Conservation (phyloP, 2,888 invertebrate genomes). For the Deilephila elpenor region DNA sequence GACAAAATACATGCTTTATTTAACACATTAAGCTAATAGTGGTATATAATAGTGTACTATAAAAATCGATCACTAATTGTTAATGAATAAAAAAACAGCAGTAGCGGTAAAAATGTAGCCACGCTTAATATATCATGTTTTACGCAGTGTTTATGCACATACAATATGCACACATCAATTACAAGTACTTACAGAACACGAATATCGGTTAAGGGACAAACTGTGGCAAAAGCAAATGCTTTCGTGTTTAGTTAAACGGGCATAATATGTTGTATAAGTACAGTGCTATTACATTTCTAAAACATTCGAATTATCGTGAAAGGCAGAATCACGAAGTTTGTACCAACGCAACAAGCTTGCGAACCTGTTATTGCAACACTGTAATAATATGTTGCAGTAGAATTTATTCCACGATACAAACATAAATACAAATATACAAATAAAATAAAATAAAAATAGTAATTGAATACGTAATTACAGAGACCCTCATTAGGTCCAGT, state of each 20-base stretch:
- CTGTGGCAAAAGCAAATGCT: not conserved
- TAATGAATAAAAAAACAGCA: not conserved
- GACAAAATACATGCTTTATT: no score
- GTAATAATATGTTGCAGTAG: not conserved
- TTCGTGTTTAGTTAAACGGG: not conserved
- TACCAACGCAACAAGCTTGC: not conserved
- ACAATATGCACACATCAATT: not conserved
- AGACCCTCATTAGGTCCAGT: no score
- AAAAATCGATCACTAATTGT: no score
- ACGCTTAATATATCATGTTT: not conserved
- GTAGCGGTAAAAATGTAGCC: not conserved
- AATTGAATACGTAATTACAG: no score
- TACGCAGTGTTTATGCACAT: not conserved
- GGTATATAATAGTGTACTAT: no score
- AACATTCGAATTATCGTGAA: constrained; percentile 31
- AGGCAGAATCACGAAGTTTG: constrained; percentile 6
- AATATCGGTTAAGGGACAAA: not conserved
- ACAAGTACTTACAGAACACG: not conserved
- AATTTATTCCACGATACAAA: not conserved
- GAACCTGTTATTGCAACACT: not conserved
- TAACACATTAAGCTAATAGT: no score
- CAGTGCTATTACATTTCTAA: constrained; percentile 32
- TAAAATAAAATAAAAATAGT: no score
- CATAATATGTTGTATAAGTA: not conserved
- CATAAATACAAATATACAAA: no score